Evolutionary conservation across 1,140 invertebrate species (phyloP).

Genomic region (Rhysida immarginata): DNA sequence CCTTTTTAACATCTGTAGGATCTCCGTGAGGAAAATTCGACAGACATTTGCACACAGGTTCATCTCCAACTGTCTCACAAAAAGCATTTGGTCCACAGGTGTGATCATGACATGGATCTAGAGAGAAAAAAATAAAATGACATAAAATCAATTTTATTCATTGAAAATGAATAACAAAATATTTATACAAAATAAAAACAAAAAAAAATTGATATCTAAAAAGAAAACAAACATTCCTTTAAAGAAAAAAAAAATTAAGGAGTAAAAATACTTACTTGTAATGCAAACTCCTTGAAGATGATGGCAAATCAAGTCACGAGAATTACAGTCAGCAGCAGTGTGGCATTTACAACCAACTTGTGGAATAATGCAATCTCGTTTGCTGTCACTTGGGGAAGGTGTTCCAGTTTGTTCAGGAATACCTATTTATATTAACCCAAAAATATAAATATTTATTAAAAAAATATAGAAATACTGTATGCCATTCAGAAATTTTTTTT

Average conservation of each 20-base stretch:
- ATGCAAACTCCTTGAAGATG: neutral
- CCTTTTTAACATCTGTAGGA: slow-evolving; percentile 45
- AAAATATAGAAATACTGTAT: no score
- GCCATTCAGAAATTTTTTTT: no score
- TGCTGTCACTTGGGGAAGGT: neutral
- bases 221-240: no score
- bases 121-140: neutral
- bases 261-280: neutral
- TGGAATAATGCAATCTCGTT: neutral
- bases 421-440: no score
- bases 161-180: no score
- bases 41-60: slow-evolving; percentile 44
- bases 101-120: slow-evolving; percentile 58
- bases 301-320: neutral
- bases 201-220: no score
- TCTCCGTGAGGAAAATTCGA: slow-evolving; percentile 39
- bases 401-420: no score
- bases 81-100: slow-evolving; percentile 71
- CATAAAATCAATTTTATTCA: no score
- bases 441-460: no score
- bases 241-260: no score
- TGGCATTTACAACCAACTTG: neutral
- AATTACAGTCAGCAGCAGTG: neutral
- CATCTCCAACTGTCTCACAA: slow-evolving; percentile 53
- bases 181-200: no score